phyloP scores from a whole-genome alignment of 2,113 vertebrate genomes.

The Chrysemys picta region DNA sequence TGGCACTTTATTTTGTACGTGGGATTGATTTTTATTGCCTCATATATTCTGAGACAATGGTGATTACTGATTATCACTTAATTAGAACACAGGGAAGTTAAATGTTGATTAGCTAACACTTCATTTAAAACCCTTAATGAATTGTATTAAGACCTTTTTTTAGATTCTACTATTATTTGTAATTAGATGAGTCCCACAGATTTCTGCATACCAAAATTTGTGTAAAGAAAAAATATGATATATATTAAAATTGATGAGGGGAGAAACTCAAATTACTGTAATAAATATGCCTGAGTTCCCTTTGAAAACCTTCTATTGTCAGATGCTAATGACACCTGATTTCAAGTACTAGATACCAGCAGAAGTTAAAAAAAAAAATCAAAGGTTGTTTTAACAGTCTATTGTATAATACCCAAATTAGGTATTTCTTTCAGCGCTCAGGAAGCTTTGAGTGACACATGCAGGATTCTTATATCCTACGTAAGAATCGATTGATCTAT shows the following conservation, averaged over 20 bases:
- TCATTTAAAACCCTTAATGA: constrained; percentile 45
- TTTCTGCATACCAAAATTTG: not conserved
- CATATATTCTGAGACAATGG: not conserved
- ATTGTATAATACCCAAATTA: not conserved
- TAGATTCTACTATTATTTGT: constrained; percentile 22
- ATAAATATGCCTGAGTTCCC: not conserved
- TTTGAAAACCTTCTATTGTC: not conserved
- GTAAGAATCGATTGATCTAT: not conserved
- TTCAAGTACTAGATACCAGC: not conserved
- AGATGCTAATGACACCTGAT: not conserved
- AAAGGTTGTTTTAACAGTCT: not conserved
- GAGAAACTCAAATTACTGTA: not conserved
- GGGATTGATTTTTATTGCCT: constrained; percentile 38
- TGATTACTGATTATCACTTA: constrained; percentile 43
- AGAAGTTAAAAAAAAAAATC: not conserved
- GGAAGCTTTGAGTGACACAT: not conserved
- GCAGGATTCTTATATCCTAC: rapidly evolving
- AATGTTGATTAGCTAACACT: constrained; percentile 20
- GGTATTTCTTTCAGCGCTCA: not conserved
- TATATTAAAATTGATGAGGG: not conserved
- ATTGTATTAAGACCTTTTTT: not conserved
- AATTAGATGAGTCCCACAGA: not conserved
- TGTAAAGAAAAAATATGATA: not conserved
- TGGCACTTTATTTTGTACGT: not conserved
- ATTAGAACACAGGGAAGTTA: constrained; percentile 27